Percentiles rank a stretch among this genome's conserved stretches.
Evolutionary conservation across 2,888 invertebrate species (phyloP).

Genomic region (Eupithecia dodoneata): DNA sequence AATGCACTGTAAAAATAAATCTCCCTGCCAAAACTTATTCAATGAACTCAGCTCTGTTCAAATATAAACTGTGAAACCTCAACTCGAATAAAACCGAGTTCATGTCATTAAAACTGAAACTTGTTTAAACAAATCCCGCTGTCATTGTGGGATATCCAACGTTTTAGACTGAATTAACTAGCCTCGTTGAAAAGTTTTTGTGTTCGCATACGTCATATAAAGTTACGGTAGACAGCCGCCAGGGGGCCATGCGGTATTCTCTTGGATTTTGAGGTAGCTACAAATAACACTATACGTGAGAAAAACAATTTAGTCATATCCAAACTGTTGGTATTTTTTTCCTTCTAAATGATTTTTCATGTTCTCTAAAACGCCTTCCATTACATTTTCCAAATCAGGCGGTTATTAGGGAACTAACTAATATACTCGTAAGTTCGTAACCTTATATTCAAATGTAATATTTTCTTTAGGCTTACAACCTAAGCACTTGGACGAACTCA

Average conservation of each 20-base stretch:
- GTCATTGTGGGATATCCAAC: slow-evolving; percentile 8
- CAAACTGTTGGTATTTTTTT: no score
- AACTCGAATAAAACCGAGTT: background rate
- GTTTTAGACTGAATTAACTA: slow-evolving; percentile 16
- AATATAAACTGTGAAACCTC: background rate
- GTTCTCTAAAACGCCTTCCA: no score
- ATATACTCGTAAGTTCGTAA: no score
- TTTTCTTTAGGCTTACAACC: no score
- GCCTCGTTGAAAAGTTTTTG: slow-evolving; percentile 6
- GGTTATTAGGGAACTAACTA: no score
- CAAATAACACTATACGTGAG: no score
- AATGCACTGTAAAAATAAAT: background rate
- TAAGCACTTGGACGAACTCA: no score
- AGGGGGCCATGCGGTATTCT: background rate
- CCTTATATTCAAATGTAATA: no score
- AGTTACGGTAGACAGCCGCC: background rate
- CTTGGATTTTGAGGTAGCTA: background rate
- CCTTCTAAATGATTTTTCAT: no score
- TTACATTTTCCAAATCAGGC: background rate
- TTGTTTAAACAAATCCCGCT: slow-evolving; percentile 6
- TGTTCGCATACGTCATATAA: slow-evolving; percentile 2
- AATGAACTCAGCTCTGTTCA: background rate
- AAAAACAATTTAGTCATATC: no score
- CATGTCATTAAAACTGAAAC: slow-evolving; percentile 13
- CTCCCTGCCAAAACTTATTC: background rate